Percentiles rank a stretch among this genome's conserved stretches.
phyloP scores from a whole-genome alignment of 2,797 vertebrate genomes.

The Rhinatrema bivittatum region DNA sequence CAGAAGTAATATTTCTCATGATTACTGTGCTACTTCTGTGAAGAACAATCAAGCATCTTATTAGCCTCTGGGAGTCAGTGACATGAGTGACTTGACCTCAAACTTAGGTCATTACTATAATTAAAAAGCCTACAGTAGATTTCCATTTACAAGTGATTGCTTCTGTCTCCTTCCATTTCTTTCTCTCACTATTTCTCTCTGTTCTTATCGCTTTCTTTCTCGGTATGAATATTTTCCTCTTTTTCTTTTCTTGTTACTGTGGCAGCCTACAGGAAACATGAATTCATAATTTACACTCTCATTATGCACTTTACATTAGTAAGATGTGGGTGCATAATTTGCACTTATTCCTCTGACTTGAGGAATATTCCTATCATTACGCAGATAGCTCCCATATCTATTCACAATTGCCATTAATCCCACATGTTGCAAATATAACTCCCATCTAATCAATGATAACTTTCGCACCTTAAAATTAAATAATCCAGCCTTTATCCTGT shows the following conservation, averaged over 20 bases:
- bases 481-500: slow-evolving; percentile 36
- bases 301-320: no score
- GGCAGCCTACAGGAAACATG: no score
- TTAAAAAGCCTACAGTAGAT: slow-evolving; percentile 51
- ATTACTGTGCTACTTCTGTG: slow-evolving; percentile 40
- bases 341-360: slow-evolving; percentile 37
- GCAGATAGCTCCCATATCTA: slow-evolving; percentile 38
- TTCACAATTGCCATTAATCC: slow-evolving; percentile 34
- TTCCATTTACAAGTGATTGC: slow-evolving; percentile 39
- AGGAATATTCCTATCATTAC: slow-evolving; percentile 28
- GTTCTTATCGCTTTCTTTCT: slow-evolving; percentile 57
- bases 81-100: slow-evolving; percentile 59
- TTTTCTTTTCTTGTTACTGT: slow-evolving; percentile 51
- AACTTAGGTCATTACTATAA: slow-evolving; percentile 57
- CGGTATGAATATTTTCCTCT: slow-evolving; percentile 36
- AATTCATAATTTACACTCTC: no score
- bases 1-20: slow-evolving; percentile 16
- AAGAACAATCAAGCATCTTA: slow-evolving; percentile 36
- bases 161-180: slow-evolving; percentile 21
- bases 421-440: slow-evolving; percentile 29
- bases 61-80: no score
- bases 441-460: slow-evolving; percentile 46
- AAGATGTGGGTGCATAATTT: no score
- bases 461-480: slow-evolving; percentile 34
- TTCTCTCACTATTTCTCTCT: slow-evolving; percentile 35